Percentiles rank a stretch among this genome's conserved stretches.
Evolutionary conservation across 2,113 vertebrate genomes (phyloP).

Genomic region (Caretta caretta): DNA sequence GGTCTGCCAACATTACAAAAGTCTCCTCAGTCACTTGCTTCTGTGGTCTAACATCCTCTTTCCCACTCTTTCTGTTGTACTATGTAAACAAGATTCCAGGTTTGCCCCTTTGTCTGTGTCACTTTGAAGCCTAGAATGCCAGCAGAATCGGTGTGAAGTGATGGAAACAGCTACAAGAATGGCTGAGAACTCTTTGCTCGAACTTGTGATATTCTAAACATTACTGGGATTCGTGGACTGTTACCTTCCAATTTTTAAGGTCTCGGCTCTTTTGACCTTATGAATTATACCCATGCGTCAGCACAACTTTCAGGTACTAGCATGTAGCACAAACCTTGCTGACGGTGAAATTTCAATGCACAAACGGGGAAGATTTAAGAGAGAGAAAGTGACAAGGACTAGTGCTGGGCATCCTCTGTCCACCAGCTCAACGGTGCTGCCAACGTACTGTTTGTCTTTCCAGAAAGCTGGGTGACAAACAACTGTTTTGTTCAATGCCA

Average conservation of each 20-base stretch:
- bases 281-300: not conserved
- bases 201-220: too few relatives aligned
- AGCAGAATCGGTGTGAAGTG: too few relatives aligned
- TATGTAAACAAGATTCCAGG: too few relatives aligned
- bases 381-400: not conserved
- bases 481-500: constrained; percentile 18
- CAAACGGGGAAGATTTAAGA: not conserved
- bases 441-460: constrained; percentile 23
- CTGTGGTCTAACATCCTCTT: too few relatives aligned
- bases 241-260: not conserved
- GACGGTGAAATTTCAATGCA: not conserved
- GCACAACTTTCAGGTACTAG: not conserved
- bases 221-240: too few relatives aligned
- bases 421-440: not conserved
- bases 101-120: too few relatives aligned
- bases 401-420: not conserved
- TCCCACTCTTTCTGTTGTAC: too few relatives aligned
- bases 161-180: too few relatives aligned
- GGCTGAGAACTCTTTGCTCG: too few relatives aligned
- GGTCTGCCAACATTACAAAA: too few relatives aligned
- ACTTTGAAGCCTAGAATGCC: too few relatives aligned
- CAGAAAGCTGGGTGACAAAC: not conserved
- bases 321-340: not conserved
- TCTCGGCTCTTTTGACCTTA: not conserved
- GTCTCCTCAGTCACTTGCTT: too few relatives aligned